Evolutionary conservation across 2,113 vertebrate genomes (phyloP).

Genomic region (Anseranas semipalmata): DNA sequence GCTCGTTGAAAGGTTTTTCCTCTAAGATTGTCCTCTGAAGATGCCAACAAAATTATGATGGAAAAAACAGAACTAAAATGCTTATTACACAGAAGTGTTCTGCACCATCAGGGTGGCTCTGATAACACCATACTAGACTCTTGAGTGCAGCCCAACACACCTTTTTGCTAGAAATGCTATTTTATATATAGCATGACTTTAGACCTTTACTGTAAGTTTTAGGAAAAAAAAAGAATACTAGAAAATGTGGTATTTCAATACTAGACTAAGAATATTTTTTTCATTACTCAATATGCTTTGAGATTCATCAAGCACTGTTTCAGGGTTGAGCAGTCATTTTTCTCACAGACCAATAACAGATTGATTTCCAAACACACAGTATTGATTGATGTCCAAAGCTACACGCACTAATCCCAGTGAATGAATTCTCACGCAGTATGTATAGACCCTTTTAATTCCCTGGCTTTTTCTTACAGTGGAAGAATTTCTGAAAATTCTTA

Average conservation of each 20-base stretch:
- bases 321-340: neutral
- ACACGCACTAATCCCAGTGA: fast-evolving
- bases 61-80: neutral
- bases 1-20: neutral
- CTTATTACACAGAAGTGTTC: neutral
- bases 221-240: neutral
- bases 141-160: neutral
- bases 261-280: neutral
- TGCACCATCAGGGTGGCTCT: neutral
- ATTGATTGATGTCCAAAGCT: neutral
- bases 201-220: neutral
- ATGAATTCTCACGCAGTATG: neutral
- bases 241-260: neutral
- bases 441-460: neutral
- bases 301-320: neutral
- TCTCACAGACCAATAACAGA: fast-evolving
- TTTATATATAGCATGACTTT: neutral
- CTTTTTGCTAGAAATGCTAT: fast-evolving
- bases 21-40: neutral
- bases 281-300: fast-evolving
- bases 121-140: fast-evolving
- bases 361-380: fast-evolving
- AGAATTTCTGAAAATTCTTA: neutral
- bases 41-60: neutral
- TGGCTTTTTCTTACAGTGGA: neutral